Conservation (phyloP, 1,140 invertebrate genomes). For the Sinella curviseta region DNA sequence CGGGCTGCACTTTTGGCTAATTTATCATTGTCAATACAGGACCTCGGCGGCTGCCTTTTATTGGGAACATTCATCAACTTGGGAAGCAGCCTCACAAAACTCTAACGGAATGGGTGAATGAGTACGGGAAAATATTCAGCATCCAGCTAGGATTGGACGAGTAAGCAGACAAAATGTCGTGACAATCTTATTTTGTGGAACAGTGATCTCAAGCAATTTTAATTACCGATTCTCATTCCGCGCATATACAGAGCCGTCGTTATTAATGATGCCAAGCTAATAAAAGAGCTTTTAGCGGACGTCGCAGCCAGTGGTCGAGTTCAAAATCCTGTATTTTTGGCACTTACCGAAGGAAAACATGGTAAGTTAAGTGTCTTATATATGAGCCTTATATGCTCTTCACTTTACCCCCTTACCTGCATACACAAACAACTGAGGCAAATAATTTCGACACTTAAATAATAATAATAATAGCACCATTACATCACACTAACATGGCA, state of each 20-base stretch:
- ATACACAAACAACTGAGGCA: too few species aligned
- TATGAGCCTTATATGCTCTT: too few species aligned
- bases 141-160: neutral
- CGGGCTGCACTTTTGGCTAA: neutral
- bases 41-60: neutral
- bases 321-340: neutral
- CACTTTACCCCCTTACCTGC: too few species aligned
- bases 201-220: too few species aligned
- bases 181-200: too few species aligned
- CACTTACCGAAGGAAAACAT: neutral
- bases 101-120: neutral
- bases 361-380: too few species aligned
- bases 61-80: slow-evolving; percentile 15
- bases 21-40: neutral
- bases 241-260: neutral
- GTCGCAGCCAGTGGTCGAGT: neutral
- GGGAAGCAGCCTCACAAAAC: neutral
- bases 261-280: neutral
- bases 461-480: too few species aligned
- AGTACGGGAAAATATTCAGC: slow-evolving; percentile 1
- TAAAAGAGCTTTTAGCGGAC: neutral
- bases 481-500: too few species aligned
- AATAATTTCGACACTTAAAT: too few species aligned
- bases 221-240: too few species aligned
- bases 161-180: too few species aligned